Conservation (phyloP, 2,888 invertebrate species). For the Odontocolon sp. region DNA sequence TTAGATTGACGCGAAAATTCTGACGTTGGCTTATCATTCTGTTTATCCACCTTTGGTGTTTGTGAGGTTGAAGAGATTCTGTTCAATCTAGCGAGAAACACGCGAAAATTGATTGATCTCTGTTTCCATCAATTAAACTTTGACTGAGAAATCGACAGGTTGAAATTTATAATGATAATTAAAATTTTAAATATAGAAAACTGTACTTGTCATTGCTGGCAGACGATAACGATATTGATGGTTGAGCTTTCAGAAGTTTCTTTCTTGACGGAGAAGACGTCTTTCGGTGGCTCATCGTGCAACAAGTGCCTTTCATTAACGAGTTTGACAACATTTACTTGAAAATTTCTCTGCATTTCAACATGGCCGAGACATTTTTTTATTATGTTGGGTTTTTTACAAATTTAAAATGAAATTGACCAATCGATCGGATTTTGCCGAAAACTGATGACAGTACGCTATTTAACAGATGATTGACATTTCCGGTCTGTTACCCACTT, state of each 20-base stretch:
- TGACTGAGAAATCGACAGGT: too few species aligned
- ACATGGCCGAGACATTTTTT: constrained; percentile 30
- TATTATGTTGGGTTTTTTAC: neutral
- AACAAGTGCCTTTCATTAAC: constrained; percentile 50
- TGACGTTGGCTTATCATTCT: constrained; percentile 8
- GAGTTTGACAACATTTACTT: constrained; percentile 65
- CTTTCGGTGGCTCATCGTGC: constrained; percentile 66
- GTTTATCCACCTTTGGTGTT: constrained; percentile 15
- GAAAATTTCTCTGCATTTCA: constrained; percentile 58
- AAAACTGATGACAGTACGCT: constrained; percentile 53
- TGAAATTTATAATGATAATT: neutral
- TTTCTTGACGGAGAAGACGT: constrained; percentile 43
- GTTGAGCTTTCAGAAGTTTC: constrained; percentile 56
- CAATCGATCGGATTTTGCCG: constrained; percentile 48
- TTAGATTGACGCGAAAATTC: constrained; percentile 20
- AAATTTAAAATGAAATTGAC: constrained; percentile 41
- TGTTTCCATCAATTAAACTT: neutral
- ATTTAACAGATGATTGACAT: constrained; percentile 47
- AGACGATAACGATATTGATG: constrained; percentile 49
- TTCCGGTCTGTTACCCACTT: constrained; percentile 15
- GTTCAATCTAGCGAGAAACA: constrained; percentile 44
- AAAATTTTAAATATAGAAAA: neutral
- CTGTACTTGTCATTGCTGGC: constrained; percentile 68
- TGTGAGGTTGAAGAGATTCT: constrained; percentile 39
- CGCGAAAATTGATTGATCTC: neutral